phyloP scores from a whole-genome alignment of 1,140 invertebrate genomes.

The Cherax destructor region DNA sequence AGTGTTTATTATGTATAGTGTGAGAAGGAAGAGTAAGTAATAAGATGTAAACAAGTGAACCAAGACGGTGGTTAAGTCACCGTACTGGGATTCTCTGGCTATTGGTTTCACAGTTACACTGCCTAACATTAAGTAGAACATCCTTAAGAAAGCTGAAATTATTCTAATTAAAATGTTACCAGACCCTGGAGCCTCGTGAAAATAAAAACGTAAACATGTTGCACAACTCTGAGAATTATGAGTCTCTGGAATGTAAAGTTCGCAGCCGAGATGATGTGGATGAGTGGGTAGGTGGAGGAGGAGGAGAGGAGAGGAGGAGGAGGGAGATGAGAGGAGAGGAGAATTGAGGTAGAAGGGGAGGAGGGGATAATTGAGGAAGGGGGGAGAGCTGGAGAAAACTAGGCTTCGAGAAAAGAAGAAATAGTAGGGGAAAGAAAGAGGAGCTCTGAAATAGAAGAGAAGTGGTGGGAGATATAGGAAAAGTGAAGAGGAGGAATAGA shows the following conservation, averaged over 20 bases:
- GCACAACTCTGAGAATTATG: constrained; percentile 18
- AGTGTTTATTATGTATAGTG: no score
- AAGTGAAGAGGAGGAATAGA: background rate
- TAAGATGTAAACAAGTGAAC: no score
- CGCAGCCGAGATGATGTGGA: constrained; percentile 10
- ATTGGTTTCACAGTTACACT: no score
- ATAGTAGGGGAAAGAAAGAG: background rate
- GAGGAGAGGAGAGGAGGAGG: background rate
- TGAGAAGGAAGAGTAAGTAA: no score
- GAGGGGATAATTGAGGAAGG: background rate
- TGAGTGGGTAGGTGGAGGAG: background rate
- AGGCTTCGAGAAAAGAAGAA: no score
- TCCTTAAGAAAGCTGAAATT: no score
- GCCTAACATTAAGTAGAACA: no score
- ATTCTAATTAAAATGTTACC: no score
- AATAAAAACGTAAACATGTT: constrained; percentile 21
- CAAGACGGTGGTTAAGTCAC: no score
- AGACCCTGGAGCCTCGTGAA: background rate
- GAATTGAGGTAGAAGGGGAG: background rate
- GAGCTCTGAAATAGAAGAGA: background rate
- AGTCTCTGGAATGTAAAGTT: constrained; percentile 5
- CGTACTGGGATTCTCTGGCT: no score
- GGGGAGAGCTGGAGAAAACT: background rate
- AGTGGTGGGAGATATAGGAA: background rate
- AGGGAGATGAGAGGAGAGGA: background rate